A percentile compares a stretch with the other conserved stretches of the same genome.
phyloP scores from a whole-genome alignment of 1,140 invertebrate species.

The Ceratina australensis region DNA sequence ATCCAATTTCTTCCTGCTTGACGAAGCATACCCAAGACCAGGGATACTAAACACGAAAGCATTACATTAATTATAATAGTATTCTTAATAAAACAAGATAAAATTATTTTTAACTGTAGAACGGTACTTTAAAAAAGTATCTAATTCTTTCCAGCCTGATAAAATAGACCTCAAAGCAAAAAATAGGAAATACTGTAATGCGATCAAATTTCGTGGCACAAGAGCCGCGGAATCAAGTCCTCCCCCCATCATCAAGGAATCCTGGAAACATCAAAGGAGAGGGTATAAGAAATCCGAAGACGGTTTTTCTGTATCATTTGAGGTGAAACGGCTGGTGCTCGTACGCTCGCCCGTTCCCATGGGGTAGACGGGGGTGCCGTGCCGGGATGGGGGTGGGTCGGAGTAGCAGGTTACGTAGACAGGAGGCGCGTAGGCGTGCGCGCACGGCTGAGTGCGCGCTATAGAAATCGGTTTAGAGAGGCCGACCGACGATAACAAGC shows the following conservation, averaged over 20 bases:
- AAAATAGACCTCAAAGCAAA: not conserved
- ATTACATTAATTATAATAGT: no score
- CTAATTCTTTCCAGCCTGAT: no score
- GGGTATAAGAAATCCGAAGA: conserved; percentile 28
- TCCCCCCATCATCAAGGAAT: conserved; percentile 1
- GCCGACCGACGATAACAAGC: conserved; percentile 62
- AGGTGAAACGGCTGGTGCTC: conserved; percentile 2
- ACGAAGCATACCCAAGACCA: no score
- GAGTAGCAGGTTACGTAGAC: conserved; percentile 2
- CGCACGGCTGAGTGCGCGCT: conserved; percentile 42
- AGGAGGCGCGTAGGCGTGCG: conserved; percentile 18
- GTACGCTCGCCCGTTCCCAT: not conserved
- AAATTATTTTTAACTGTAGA: no score
- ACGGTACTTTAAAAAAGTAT: no score
- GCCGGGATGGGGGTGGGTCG: not conserved
- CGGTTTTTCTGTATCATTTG: conserved; percentile 27
- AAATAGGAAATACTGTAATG: not conserved
- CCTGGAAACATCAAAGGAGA: conserved; percentile 6
- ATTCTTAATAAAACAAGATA: no score
- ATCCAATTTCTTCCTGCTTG: no score
- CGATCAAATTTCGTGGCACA: not conserved
- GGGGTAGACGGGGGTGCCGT: no score
- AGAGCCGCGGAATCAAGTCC: conserved; percentile 5
- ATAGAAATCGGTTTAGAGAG: conserved; percentile 57
- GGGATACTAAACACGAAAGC: no score